Conservation (phyloP, 2,888 invertebrate species). For the Drosophila barbarae region DNA sequence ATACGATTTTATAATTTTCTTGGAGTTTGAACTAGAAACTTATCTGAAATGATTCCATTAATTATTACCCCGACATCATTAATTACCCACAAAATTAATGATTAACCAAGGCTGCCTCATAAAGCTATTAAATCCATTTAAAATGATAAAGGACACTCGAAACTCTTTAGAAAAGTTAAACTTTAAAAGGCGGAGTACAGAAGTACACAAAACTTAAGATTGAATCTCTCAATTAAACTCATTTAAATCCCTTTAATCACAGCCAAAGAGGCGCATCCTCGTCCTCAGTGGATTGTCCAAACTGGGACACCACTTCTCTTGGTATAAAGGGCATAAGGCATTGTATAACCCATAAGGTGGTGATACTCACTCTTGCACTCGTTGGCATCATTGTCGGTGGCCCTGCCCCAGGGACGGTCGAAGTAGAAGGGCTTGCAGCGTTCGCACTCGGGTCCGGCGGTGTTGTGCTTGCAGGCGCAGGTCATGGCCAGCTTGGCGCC, state of each 20-base stretch:
- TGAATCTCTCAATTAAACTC: background rate
- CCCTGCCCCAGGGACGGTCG: slow-evolving; percentile 99
- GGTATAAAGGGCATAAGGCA: background rate
- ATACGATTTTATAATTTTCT: too few species aligned
- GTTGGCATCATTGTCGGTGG: slow-evolving; percentile 96
- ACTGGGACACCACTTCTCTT: slow-evolving; percentile 1
- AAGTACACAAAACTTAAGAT: background rate
- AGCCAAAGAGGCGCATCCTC: background rate
- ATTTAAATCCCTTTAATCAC: background rate
- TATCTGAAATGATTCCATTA: background rate
- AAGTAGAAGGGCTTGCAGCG: slow-evolving; percentile 99
- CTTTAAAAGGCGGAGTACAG: too few species aligned
- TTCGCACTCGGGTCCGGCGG: slow-evolving; percentile 99
- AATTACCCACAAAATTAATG: slow-evolving; percentile 1
- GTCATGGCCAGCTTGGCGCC: slow-evolving; percentile 82
- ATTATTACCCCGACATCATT: background rate
- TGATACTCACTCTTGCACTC: slow-evolving; percentile 96
- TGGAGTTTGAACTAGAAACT: background rate
- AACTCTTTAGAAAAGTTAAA: background rate
- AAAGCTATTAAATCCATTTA: background rate
- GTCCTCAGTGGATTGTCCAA: background rate
- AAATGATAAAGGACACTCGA: background rate
- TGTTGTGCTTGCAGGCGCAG: slow-evolving; percentile 99
- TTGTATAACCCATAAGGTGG: background rate
- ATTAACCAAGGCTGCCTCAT: background rate